Base-by-base conservation (phyloP, 2,888 invertebrate genomes). In the Bombylius major region DNA sequence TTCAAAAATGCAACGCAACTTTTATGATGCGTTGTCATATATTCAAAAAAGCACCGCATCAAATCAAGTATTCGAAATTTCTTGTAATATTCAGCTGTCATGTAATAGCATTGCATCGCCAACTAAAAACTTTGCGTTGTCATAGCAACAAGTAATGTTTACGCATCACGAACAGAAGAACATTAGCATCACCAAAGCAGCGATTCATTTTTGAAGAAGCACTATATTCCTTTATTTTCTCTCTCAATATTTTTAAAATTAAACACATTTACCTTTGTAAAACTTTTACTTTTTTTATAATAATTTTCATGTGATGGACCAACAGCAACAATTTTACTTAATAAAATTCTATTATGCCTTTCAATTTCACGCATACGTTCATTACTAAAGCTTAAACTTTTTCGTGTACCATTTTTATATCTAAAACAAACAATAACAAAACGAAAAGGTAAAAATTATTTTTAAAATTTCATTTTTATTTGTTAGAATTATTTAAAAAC, bases 291-390 rank as follows among this genome's bases (percentile, higher is more conserved):
- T 45, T 33, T 47, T n/a, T 33, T 53, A 32, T 42, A 44, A 8
- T 51, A 44, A 42, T 14, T 55, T 47, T 58, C 58, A 39, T 59
- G 53, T 23, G 61, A 60, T 9, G 71, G 68, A 56, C 70, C 70
- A 39, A 71, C 78, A 52, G 75, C 75, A 55, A 81, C 66, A 60
- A 82, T 81, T 69, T 80, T 82, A 46, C 75, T 73, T 11, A 82
- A 66, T 4, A 82, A 68, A 11, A 81, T 81, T 61, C 79, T 76
- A 64, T 82, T 82, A 64, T 81, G 79, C 2, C 82, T 71, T 61
- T 82, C 80, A 14, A 82, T 82, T 63, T 81, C 81, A 0, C 81
- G 73, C 53, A 81, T 70, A 5, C 80, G 73, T n/a, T 78, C 78
- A 66, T 82, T 82, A 0, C 79, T 71, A 63, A 82, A 82, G 12